Evolutionary conservation across 1,140 invertebrate genomes (phyloP).

Genomic region (Cydia strobilella): DNA sequence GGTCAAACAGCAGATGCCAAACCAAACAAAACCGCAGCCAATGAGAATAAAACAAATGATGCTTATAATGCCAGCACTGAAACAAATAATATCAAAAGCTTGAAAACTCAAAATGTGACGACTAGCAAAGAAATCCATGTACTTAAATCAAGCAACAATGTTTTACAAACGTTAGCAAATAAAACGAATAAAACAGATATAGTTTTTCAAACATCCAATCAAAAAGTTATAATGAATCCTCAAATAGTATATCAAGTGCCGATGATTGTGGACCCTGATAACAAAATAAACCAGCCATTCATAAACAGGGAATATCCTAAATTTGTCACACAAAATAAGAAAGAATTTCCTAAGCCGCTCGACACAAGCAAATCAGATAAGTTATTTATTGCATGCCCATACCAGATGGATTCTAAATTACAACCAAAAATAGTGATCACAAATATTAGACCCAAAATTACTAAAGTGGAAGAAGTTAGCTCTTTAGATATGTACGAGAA

Average conservation of each 20-base stretch:
- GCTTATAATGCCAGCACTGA: conserved; percentile 39
- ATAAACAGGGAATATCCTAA: conserved; percentile 53
- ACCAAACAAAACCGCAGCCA: conserved; percentile 43
- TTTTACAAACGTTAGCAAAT: conserved; percentile 57
- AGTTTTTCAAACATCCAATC: conserved; percentile 56
- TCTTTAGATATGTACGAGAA: conserved; percentile 73
- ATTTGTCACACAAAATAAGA: conserved; percentile 47
- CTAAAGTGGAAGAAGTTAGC: conserved; percentile 65
- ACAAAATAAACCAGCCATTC: conserved; percentile 52
- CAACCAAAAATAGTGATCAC: conserved; percentile 69
- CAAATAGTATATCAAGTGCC: conserved; percentile 75
- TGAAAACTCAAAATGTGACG: conserved; percentile 41
- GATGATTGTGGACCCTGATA: conserved; percentile 64
- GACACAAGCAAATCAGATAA: conserved; percentile 60
- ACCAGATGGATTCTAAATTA: conserved; percentile 66
- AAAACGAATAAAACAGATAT: conserved; percentile 61
- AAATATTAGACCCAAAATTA: conserved; percentile 57
- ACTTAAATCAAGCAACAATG: conserved; percentile 58
- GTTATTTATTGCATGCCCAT: conserved; percentile 61
- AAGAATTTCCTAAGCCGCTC: conserved; percentile 48
- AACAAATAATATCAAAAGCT: conserved; percentile 34
- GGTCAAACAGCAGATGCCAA: conserved; percentile 44
- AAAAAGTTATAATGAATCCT: conserved; percentile 66
- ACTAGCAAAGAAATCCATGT: conserved; percentile 59
- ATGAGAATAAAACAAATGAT: conserved; percentile 54